Percentiles rank a stretch among this genome's conserved stretches.
Conservation (phyloP, 2,113 vertebrate species). For the human (Homo sapiens) region DNA sequence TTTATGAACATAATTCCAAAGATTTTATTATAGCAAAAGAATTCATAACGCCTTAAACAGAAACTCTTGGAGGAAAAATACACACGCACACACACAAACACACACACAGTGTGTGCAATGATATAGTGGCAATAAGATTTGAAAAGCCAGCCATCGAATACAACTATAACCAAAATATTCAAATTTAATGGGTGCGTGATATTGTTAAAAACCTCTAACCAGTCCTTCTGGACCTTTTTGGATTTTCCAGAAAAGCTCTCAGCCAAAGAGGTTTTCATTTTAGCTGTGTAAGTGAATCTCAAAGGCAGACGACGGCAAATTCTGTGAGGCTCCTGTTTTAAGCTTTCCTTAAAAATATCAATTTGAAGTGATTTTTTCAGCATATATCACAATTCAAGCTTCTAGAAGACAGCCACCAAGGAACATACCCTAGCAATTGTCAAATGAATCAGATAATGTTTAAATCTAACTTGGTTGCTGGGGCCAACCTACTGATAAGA, state of each 20-base stretch:
- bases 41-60: slow-evolving; percentile 1
- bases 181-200: background rate
- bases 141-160: background rate
- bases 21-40: slow-evolving; percentile 52
- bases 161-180: background rate
- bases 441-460: background rate
- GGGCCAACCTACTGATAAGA: background rate
- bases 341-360: background rate
- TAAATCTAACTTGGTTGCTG: background rate
- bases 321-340: background rate
- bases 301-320: background rate
- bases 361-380: slow-evolving; percentile 23
- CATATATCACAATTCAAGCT: background rate
- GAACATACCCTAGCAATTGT: background rate
- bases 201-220: background rate
- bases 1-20: slow-evolving; percentile 59
- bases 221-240: background rate
- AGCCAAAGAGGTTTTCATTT: background rate
- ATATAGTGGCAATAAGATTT: background rate
- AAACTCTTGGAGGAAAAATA: background rate
- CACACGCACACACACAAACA: background rate
- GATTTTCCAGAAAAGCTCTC: slow-evolving; percentile 27
- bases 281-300: slow-evolving; percentile 28
- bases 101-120: background rate
- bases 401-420: background rate